Evolutionary conservation across 92 coral and sea anemone genomes (phyloP).

Genomic region (Actinernus sp.): DNA sequence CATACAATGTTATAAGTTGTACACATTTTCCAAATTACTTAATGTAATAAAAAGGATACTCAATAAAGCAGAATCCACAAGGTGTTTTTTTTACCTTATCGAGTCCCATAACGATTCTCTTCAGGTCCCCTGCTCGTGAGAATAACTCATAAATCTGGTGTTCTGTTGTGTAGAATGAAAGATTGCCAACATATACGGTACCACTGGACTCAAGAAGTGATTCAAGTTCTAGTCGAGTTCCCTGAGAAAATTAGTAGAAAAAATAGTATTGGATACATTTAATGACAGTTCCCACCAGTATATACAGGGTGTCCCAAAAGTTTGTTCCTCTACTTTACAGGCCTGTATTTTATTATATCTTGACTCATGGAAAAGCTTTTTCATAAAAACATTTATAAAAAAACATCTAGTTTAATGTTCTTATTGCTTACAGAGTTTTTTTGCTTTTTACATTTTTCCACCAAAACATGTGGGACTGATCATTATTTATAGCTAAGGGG

Average conservation of each 20-base stretch:
- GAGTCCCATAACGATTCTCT: constrained; percentile 90
- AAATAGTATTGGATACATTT: background rate
- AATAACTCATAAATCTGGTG: constrained; percentile 95
- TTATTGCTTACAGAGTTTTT: too few species aligned
- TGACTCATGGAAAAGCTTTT: too few species aligned
- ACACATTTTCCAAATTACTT: background rate
- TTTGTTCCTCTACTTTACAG: too few species aligned
- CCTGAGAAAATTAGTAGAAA: constrained; percentile 33
- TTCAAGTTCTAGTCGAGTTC: constrained; percentile 77
- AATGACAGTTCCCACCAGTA: too few species aligned
- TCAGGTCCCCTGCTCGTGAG: constrained; percentile 90
- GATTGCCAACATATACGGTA: constrained; percentile 92
- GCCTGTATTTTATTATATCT: too few species aligned
- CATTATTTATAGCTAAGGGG: too few species aligned
- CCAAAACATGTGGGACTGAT: too few species aligned
- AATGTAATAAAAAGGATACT: constrained; percentile 82
- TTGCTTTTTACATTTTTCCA: too few species aligned
- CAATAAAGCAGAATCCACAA: constrained; percentile 97
- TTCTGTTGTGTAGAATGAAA: constrained; percentile 96
- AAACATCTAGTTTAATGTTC: too few species aligned
- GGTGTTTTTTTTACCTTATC: constrained; percentile 93
- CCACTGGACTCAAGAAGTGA: constrained; percentile 56
- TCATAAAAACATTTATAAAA: too few species aligned
- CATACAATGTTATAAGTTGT: constrained; percentile 1
- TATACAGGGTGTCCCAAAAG: too few species aligned